Percentiles rank a stretch among this genome's conserved stretches.
These are phyloP conservation scores for Periophthalmus magnuspinnatus DNA, from an alignment of 2,797 vertebrate genomes.

Conservation along the genomic window DNA sequence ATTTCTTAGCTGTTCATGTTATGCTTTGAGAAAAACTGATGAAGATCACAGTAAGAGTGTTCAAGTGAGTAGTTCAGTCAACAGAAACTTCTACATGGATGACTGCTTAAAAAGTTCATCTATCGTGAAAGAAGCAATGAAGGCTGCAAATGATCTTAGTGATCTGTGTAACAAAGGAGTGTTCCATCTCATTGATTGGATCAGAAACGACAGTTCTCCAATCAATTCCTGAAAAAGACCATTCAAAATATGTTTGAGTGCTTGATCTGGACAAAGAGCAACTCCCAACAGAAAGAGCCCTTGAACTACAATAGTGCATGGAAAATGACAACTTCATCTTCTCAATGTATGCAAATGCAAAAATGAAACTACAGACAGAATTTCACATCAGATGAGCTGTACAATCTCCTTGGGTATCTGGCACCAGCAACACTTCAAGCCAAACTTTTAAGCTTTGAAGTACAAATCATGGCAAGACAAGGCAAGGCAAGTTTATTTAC, in stretches of 20 bases:
- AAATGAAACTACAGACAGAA: too few relatives aligned
- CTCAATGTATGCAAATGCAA: neutral
- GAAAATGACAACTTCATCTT: slow-evolving; percentile 19
- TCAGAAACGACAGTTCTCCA: neutral
- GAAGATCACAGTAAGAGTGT: neutral
- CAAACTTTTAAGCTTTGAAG: too few relatives aligned
- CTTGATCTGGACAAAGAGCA: slow-evolving; percentile 12
- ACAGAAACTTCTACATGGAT: slow-evolving; percentile 1
- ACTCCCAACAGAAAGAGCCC: slow-evolving; percentile 7
- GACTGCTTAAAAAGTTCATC: slow-evolving; percentile 3
- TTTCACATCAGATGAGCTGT: too few relatives aligned
- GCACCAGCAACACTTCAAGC: too few relatives aligned
- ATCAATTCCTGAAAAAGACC: neutral
- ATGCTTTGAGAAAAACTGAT: slow-evolving; percentile 4
- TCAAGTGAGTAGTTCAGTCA: neutral
- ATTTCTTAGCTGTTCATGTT: slow-evolving; percentile 8
- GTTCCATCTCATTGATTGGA: neutral
- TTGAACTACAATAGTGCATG: slow-evolving; percentile 18
- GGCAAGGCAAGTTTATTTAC: too few relatives aligned
- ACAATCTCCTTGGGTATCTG: too few relatives aligned
- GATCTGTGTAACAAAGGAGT: neutral
- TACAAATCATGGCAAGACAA: too few relatives aligned
- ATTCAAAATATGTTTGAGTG: neutral
- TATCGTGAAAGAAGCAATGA: neutral
- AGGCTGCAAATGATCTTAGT: neutral